Conservation (phyloP, 1,140 invertebrate genomes). For the Platorchestia sp. region DNA sequence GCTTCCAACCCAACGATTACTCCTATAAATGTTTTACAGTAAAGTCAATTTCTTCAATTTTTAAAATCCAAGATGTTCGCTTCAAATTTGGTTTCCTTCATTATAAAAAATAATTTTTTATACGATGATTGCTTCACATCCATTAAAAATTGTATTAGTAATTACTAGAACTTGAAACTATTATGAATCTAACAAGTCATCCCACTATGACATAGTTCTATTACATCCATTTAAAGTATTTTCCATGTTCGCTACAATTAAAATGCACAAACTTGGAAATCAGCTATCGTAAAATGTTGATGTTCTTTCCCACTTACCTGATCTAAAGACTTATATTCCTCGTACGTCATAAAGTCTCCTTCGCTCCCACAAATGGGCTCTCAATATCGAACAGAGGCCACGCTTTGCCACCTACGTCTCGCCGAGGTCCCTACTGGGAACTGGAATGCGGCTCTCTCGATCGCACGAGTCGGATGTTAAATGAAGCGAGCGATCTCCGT, state of each 20-base stretch:
- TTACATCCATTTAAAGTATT: background rate
- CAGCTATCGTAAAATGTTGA: background rate
- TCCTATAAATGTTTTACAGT: no score
- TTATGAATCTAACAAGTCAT: background rate
- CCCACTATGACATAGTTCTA: background rate
- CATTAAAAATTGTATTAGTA: no score
- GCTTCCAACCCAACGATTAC: no score
- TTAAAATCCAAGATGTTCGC: no score
- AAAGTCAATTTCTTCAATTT: no score
- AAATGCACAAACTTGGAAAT: background rate
- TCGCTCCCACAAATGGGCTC: background rate
- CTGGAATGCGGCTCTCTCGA: background rate
- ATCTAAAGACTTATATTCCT: background rate
- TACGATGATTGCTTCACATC: no score
- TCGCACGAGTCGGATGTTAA: background rate
- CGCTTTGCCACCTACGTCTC: background rate
- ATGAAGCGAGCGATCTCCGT: conserved; percentile 34
- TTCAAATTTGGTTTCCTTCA: no score
- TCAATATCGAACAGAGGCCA: background rate
- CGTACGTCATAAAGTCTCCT: background rate
- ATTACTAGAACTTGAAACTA: background rate
- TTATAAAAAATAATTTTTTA: no score
- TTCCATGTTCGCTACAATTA: background rate
- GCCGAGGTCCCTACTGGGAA: background rate
- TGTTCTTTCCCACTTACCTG: no score